These are phyloP conservation scores for Python bivittatus DNA, from an alignment of 2,113 vertebrate genomes.

Conservation along the genomic window DNA sequence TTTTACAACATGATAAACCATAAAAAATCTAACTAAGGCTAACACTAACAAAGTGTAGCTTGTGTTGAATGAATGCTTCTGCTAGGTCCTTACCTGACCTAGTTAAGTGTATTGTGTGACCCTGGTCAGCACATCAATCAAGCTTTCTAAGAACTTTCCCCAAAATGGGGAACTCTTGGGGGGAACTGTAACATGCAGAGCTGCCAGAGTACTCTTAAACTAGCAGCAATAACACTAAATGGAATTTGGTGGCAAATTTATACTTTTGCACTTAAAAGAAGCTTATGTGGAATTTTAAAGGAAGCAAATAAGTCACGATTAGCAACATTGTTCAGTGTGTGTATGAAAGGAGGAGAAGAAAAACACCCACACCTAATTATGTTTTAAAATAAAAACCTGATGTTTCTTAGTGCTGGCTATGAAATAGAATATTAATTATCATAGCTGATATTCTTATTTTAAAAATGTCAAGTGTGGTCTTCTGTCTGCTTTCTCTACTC, in stretches of 20 bases:
- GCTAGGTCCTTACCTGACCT: background rate
- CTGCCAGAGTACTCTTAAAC: background rate
- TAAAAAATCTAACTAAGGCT: background rate
- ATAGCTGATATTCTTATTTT: slow-evolving; percentile 1
- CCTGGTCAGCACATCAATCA: background rate
- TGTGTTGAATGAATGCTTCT: background rate
- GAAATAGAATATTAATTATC: slow-evolving; percentile 27
- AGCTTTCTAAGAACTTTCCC: background rate
- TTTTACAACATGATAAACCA: background rate
- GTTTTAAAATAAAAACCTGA: background rate
- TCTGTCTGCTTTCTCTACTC: background rate
- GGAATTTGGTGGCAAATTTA: background rate
- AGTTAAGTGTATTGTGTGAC: background rate
- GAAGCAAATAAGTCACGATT: background rate
- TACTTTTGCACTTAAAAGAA: background rate
- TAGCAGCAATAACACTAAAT: background rate
- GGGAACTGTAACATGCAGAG: background rate
- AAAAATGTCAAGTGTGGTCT: background rate
- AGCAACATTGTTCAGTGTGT: background rate
- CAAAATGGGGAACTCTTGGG: background rate
- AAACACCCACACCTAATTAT: slow-evolving; percentile 2
- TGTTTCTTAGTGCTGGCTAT: slow-evolving; percentile 7
- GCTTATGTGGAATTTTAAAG: background rate
- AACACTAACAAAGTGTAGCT: background rate
- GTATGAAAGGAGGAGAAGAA: background rate